Evolutionary conservation across 2,888 invertebrate genomes (phyloP).

Genomic region (Macroteleia sp.): DNA sequence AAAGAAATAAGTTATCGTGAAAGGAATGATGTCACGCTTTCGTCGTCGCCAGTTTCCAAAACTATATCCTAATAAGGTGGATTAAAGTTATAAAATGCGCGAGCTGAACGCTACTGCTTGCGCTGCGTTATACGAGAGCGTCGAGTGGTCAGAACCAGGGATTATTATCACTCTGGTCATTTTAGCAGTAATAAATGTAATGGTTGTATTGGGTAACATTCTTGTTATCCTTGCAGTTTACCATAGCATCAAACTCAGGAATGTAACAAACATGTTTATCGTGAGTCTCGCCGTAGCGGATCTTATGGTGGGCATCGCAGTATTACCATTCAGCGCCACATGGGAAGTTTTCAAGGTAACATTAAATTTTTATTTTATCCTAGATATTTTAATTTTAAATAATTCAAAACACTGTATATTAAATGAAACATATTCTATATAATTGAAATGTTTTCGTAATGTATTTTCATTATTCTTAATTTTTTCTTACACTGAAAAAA

Average conservation of each 20-base stretch:
- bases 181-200: conserved; percentile 92
- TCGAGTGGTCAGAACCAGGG: conserved; percentile 92
- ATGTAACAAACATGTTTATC: conserved; percentile 98
- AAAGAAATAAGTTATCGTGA: too few relatives aligned
- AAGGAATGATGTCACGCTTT: conserved; percentile 46
- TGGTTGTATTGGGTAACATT: conserved; percentile 95
- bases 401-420: too few relatives aligned
- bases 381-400: too few relatives aligned
- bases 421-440: too few relatives aligned
- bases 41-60: conserved; percentile 57
- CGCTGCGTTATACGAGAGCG: conserved; percentile 91
- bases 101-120: conserved; percentile 93
- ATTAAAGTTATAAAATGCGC: conserved; percentile 86
- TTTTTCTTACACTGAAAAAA: too few relatives aligned
- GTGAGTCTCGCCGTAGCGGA: conserved; percentile 98
- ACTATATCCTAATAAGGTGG: conserved; percentile 68
- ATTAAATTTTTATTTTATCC: too few relatives aligned
- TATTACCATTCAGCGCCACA: conserved; percentile 97
- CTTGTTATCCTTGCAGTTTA: conserved; percentile 96
- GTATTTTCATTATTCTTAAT: too few relatives aligned
- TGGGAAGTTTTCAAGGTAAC: conserved; percentile 95
- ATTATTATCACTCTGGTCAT: conserved; percentile 91
- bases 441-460: too few relatives aligned
- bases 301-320: conserved; percentile 96
- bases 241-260: conserved; percentile 95